A percentile compares a stretch with the other conserved stretches of the same genome.
Evolutionary conservation across 2,113 vertebrate genomes (phyloP).

Genomic region (Sprattus sprattus): DNA sequence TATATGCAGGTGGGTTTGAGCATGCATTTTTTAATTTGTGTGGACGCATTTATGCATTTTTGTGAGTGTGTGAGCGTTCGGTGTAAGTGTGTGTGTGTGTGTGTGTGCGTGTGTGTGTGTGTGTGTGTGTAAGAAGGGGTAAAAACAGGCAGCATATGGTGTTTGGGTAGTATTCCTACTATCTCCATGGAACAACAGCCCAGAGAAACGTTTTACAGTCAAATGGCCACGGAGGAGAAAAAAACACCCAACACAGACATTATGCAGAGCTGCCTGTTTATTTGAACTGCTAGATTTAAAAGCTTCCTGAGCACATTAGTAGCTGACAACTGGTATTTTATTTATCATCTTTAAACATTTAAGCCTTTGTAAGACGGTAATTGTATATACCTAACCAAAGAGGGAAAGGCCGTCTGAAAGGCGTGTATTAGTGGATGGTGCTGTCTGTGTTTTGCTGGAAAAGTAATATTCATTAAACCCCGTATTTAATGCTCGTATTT

Average conservation of each 20-base stretch:
- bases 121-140: background rate
- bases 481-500: too few species aligned
- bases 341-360: background rate
- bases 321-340: background rate
- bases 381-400: too few species aligned
- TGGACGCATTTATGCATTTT: background rate
- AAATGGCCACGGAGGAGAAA: background rate
- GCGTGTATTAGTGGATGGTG: too few species aligned
- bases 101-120: background rate
- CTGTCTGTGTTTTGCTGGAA: too few species aligned
- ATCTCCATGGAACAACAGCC: background rate
- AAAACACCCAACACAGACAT: background rate
- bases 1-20: background rate
- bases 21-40: background rate
- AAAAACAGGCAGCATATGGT: conserved; percentile 41
- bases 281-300: background rate
- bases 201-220: background rate
- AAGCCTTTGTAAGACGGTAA: too few species aligned
- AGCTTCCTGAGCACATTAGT: background rate
- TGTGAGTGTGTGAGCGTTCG: background rate
- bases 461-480: too few species aligned
- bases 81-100: background rate
- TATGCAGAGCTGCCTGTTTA: background rate
- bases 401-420: too few species aligned
- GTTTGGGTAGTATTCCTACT: background rate